A percentile compares a stretch with the other conserved stretches of the same genome.
These are phyloP conservation scores for Nesogale talazaci DNA, from an alignment of 2,113 vertebrate species.

Conservation along the genomic window DNA sequence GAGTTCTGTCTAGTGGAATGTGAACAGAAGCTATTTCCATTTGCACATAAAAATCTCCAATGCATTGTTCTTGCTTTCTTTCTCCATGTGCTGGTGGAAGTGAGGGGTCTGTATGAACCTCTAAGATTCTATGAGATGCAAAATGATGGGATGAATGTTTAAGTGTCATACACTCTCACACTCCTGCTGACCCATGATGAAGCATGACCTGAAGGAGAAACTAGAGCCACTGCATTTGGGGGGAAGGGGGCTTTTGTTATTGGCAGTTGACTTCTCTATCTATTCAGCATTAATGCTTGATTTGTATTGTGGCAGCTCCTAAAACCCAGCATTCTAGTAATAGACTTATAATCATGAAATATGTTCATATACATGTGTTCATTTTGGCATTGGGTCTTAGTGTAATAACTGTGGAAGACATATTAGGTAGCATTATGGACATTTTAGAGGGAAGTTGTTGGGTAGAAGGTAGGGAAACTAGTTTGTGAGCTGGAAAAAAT, in stretches of 20 bases:
- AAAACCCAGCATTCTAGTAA: background rate
- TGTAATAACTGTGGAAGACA: background rate
- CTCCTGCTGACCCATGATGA: background rate
- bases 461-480: background rate
- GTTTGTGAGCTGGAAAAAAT: background rate
- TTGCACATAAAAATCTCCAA: background rate
- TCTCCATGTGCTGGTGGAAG: background rate
- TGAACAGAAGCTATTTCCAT: background rate
- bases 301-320: background rate
- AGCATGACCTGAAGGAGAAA: background rate
- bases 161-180: background rate
- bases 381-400: background rate
- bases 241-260: background rate
- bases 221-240: background rate
- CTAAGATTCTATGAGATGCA: background rate
- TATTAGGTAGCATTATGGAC: background rate
- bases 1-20: background rate
- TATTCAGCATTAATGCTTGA: background rate
- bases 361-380: background rate
- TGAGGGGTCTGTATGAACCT: background rate
- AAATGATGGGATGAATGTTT: background rate
- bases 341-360: slow-evolving; percentile 16
- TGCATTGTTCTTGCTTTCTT: background rate
- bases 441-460: background rate
- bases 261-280: background rate